A percentile compares a stretch with the other conserved stretches of the same genome.
phyloP scores from a whole-genome alignment of 2,888 invertebrate genomes.

The Gibbula magus region DNA sequence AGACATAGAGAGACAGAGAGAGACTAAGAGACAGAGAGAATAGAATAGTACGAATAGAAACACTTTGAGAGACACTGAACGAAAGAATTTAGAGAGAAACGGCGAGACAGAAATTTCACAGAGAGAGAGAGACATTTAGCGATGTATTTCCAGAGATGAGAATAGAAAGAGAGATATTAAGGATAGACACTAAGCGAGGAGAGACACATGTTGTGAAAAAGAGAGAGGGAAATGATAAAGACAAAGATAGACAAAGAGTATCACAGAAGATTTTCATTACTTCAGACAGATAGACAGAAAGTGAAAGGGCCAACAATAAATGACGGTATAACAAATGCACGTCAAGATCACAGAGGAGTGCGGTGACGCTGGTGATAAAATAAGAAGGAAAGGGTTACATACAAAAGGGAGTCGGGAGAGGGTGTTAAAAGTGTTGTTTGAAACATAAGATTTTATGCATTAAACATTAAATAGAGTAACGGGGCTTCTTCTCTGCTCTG shows the following conservation, averaged over 20 bases:
- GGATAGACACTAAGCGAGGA: too few relatives aligned
- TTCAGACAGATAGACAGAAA: not conserved
- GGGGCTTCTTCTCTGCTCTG: not conserved
- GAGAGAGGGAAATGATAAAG: not conserved
- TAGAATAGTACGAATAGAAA: too few relatives aligned
- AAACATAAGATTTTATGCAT: not conserved
- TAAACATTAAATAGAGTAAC: too few relatives aligned
- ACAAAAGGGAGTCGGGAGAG: not conserved
- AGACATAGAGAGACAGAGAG: not conserved
- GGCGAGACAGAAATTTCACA: too few relatives aligned
- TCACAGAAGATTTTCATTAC: not conserved
- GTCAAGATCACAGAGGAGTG: not conserved
- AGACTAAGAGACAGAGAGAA: not conserved
- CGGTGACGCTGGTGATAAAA: not conserved
- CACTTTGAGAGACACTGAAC: too few relatives aligned
- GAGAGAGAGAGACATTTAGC: not conserved
- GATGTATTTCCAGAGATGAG: too few relatives aligned
- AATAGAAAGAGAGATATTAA: too few relatives aligned
- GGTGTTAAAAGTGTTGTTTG: not conserved
- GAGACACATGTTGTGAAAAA: too few relatives aligned
- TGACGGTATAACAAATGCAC: not conserved
- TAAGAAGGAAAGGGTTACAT: not conserved
- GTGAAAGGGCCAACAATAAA: not conserved
- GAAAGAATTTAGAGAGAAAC: too few relatives aligned
- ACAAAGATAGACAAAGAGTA: not conserved